phyloP scores from a whole-genome alignment of 2,888 invertebrate species.

The Plagiodera versicolora region DNA sequence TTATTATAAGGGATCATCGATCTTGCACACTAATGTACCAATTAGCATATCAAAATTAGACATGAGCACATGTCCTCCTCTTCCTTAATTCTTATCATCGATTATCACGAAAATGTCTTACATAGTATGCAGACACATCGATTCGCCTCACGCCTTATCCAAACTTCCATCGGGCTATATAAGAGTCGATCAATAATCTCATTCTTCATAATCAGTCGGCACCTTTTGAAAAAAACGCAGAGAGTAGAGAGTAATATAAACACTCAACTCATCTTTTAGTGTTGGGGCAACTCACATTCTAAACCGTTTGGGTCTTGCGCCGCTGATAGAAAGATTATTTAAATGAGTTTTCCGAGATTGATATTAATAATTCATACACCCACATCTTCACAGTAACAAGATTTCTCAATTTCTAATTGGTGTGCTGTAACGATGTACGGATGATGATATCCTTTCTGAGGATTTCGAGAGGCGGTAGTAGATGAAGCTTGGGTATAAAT shows the following conservation, averaged over 20 bases:
- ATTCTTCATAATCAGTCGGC: background rate
- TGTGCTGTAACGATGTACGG: background rate
- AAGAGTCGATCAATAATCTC: too few relatives aligned
- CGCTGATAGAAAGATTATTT: constrained; percentile 13
- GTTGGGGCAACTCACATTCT: background rate
- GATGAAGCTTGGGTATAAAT: background rate
- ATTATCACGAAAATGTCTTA: too few relatives aligned
- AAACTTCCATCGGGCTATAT: too few relatives aligned
- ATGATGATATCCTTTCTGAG: background rate
- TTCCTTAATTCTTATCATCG: too few relatives aligned
- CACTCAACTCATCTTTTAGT: background rate
- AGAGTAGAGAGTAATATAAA: background rate
- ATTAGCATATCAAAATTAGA: too few relatives aligned
- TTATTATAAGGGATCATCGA: too few relatives aligned
- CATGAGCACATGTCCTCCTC: too few relatives aligned
- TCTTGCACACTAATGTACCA: too few relatives aligned
- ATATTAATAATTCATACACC: constrained; percentile 10
- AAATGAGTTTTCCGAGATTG: constrained; percentile 11
- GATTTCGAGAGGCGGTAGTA: background rate
- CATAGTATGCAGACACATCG: too few relatives aligned
- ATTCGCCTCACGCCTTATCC: too few relatives aligned
- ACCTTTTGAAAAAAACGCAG: background rate
- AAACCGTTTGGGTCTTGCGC: background rate
- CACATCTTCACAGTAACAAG: constrained; percentile 7
- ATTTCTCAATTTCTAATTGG: constrained; percentile 7